phyloP scores from a whole-genome alignment of 1,140 invertebrate genomes.

The Drosophila tropicalis region DNA sequence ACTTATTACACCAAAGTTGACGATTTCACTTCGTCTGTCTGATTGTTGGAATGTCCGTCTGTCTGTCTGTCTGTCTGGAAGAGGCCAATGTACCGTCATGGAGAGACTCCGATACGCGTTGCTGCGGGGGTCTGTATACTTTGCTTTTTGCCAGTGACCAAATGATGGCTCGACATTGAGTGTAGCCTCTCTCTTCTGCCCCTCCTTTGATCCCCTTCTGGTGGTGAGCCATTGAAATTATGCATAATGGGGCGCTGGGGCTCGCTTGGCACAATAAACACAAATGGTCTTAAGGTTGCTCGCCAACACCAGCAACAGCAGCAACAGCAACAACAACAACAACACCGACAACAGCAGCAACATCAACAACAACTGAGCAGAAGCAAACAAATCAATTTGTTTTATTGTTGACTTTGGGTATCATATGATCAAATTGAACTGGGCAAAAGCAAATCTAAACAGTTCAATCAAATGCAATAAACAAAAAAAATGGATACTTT shows the following conservation, averaged over 20 bases:
- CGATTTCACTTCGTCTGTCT: constrained; percentile 61
- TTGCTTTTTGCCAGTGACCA: constrained; percentile 15
- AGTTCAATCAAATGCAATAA: constrained; percentile 1
- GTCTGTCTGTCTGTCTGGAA: not conserved
- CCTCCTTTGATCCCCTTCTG: not conserved
- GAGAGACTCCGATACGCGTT: constrained; percentile 9
- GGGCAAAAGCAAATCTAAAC: not conserved
- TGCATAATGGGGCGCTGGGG: constrained; percentile 60
- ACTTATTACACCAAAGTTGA: constrained; percentile 51
- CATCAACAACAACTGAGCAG: constrained; percentile 12
- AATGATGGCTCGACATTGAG: constrained; percentile 20
- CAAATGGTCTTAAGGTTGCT: constrained; percentile 47
- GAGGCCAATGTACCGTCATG: constrained; percentile 22
- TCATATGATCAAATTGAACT: constrained; percentile 45
- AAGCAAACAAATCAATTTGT: constrained; percentile 64
- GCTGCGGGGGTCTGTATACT: not conserved
- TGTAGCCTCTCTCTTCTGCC: not conserved
- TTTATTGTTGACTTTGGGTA: constrained; percentile 38
- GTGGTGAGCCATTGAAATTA: constrained; percentile 45
- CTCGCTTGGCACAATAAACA: constrained; percentile 38
- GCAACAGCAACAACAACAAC: not conserved
- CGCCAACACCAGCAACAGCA: constrained; percentile 1
- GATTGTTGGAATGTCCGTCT: constrained; percentile 6
- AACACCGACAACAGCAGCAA: constrained; percentile 2
- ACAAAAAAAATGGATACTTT: not conserved